Conservation (phyloP, 2,888 invertebrate genomes). For the Cheilosia variabilis region DNA sequence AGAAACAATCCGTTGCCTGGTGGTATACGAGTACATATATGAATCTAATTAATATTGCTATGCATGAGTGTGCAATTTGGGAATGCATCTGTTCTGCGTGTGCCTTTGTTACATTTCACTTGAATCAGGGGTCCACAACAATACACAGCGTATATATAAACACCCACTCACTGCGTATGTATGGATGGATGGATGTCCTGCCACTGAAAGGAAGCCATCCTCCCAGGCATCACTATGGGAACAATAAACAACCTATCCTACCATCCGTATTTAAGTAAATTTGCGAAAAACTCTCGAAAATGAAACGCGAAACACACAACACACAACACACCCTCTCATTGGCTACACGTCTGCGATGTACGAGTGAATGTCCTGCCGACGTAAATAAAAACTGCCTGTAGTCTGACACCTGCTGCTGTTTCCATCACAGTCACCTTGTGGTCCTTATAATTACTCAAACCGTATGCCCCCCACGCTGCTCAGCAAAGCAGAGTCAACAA, state of each 20-base stretch:
- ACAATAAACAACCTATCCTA: constrained; percentile 61
- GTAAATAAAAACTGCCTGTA: constrained; percentile 23
- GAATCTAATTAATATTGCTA: constrained; percentile 66
- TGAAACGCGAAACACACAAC: constrained; percentile 12
- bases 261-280: constrained; percentile 27
- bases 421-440: constrained; percentile 45
- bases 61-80: constrained; percentile 60
- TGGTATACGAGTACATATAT: constrained; percentile 1
- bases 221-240: constrained; percentile 50
- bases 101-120: constrained; percentile 16
- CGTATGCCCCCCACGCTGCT: constrained; percentile 8
- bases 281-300: constrained; percentile 21
- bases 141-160: background rate
- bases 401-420: constrained; percentile 52
- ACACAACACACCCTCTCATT: background rate
- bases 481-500: constrained; percentile 25
- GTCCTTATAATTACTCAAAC: constrained; percentile 43
- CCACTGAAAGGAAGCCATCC: constrained; percentile 13
- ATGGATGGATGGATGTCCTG: constrained; percentile 29
- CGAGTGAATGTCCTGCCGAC: background rate
- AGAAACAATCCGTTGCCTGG: background rate
- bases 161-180: constrained; percentile 23
- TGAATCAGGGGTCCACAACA: background rate
- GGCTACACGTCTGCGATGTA: background rate
- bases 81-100: constrained; percentile 50